Percentiles rank a stretch among this genome's conserved stretches.
phyloP scores from a whole-genome alignment of 2,888 invertebrate species.

The Melanophora roralis region DNA sequence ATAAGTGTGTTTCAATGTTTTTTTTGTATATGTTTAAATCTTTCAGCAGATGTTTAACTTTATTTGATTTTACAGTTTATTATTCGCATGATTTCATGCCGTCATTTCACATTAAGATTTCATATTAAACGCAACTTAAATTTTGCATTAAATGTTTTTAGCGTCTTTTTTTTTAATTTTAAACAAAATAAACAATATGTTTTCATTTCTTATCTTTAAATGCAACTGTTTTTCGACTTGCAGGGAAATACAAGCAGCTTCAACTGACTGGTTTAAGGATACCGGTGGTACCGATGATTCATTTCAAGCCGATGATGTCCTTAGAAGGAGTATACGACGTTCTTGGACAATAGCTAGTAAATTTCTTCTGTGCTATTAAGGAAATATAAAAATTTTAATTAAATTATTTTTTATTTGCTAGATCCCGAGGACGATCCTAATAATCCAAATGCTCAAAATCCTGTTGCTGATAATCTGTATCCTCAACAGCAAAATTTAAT shows the following conservation, averaged over 20 bases:
- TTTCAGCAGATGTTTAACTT: slow-evolving; percentile 48
- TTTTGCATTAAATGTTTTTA: slow-evolving; percentile 39
- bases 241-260: slow-evolving; percentile 84
- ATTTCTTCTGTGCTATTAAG: too few species aligned
- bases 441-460: slow-evolving; percentile 69
- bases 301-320: slow-evolving; percentile 81
- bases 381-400: too few species aligned
- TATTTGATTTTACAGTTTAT: slow-evolving; percentile 30
- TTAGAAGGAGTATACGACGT: slow-evolving; percentile 82
- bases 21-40: slow-evolving; percentile 14
- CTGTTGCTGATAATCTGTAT: slow-evolving; percentile 78
- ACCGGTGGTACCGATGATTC: slow-evolving; percentile 78
- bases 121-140: slow-evolving; percentile 50
- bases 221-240: slow-evolving; percentile 75
- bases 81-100: slow-evolving; percentile 56
- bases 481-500: slow-evolving; percentile 80
- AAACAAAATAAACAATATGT: slow-evolving; percentile 54
- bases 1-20: slow-evolving; percentile 14
- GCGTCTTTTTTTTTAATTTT: background rate
- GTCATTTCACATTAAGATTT: slow-evolving; percentile 58
- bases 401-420: slow-evolving; percentile 44
- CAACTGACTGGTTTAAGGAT: slow-evolving; percentile 82
- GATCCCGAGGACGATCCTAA: slow-evolving; percentile 76
- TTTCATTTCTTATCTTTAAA: slow-evolving; percentile 67
- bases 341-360: slow-evolving; percentile 87